These are phyloP conservation scores for Bombycilla garrulus DNA, from an alignment of 2,113 vertebrate species.

Conservation along the genomic window DNA sequence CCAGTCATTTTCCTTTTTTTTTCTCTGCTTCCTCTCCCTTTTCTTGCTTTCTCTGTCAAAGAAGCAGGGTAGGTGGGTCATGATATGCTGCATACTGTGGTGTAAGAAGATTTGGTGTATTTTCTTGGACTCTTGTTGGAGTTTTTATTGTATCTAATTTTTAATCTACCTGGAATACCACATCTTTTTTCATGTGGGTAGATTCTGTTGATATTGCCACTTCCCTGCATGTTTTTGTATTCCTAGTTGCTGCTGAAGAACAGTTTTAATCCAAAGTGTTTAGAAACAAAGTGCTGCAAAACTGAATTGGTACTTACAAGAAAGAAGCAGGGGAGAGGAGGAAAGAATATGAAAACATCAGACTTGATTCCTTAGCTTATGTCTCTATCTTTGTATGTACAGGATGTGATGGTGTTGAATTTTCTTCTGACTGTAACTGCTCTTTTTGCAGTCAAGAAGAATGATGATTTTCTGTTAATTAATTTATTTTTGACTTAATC, in stretches of 20 bases:
- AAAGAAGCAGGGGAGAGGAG: fast-evolving
- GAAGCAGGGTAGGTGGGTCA: background rate
- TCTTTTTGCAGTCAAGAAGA: background rate
- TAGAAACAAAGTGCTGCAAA: background rate
- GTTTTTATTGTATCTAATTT: background rate
- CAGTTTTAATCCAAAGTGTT: background rate
- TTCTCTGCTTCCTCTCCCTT: fast-evolving
- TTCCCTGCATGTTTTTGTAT: fast-evolving
- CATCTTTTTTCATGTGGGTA: background rate
- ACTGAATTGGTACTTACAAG: background rate
- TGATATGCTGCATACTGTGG: background rate
- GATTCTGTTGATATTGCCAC: background rate
- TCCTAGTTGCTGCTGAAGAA: background rate
- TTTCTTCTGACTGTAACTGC: background rate
- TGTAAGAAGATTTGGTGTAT: background rate
- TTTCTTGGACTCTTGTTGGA: background rate
- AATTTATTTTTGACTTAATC: no score
- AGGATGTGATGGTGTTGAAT: background rate
- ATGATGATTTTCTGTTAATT: background rate
- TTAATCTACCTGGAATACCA: background rate
- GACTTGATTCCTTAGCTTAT: background rate
- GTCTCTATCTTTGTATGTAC: background rate
- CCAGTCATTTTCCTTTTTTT: background rate
- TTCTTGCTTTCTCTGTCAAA: background rate
- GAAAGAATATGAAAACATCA: background rate